Percentiles rank a stretch among this genome's conserved stretches.
These are phyloP conservation scores for Nemotelus pantherinus DNA, from an alignment of 2,888 invertebrate species.

Conservation along the genomic window DNA sequence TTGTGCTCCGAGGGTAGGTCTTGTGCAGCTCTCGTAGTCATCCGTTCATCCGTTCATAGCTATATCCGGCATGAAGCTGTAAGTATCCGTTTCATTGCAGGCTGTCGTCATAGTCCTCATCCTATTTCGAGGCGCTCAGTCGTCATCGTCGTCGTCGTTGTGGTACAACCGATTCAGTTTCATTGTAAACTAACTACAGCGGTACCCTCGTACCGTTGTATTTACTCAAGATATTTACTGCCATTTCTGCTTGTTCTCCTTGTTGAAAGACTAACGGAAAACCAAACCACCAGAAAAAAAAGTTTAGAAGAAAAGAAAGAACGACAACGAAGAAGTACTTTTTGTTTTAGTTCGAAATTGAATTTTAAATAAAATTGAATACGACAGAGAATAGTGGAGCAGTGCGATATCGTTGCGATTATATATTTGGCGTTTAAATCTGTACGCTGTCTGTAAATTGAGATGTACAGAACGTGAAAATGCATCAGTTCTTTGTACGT, in stretches of 20 bases:
- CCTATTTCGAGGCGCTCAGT: too few relatives aligned
- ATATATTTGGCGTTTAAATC: not conserved
- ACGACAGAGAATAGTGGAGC: conserved; percentile 3
- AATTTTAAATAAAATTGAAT: conserved; percentile 63
- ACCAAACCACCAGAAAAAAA: not conserved
- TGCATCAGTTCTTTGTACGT: not conserved
- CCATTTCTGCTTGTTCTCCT: conserved; percentile 32
- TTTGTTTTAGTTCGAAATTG: conserved; percentile 64
- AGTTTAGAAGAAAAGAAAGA: conserved; percentile 20
- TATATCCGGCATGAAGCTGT: too few relatives aligned
- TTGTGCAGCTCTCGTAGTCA: not conserved
- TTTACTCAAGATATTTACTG: conserved; percentile 47
- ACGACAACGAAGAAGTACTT: conserved; percentile 54
- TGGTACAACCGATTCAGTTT: not conserved
- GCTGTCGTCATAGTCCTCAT: too few relatives aligned
- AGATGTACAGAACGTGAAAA: not conserved
- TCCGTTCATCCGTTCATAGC: not conserved
- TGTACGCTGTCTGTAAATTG: too few relatives aligned
- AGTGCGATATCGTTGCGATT: not conserved
- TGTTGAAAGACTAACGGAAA: conserved; percentile 37
- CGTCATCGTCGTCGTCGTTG: too few relatives aligned
- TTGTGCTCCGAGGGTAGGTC: too few relatives aligned
- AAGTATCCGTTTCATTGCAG: too few relatives aligned
- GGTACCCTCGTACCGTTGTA: conserved; percentile 19
- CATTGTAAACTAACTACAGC: not conserved